Percentiles rank a stretch among this genome's conserved stretches.
Conservation (phyloP, 2,797 vertebrate genomes). For the Coendou prehensilis region DNA sequence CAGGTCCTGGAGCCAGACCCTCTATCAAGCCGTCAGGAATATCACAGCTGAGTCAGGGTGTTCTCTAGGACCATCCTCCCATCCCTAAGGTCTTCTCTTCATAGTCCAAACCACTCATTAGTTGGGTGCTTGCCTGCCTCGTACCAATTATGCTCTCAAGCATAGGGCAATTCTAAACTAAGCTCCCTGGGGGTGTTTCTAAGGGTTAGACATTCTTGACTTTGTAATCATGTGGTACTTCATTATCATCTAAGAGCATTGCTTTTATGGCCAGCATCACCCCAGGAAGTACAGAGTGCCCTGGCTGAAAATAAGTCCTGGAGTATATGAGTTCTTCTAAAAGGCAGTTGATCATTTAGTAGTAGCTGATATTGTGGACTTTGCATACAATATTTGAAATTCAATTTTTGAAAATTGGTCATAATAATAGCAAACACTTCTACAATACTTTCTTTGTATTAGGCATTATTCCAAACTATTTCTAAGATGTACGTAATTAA, state of each 20-base stretch:
- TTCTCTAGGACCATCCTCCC: not conserved
- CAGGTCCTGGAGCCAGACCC: not conserved
- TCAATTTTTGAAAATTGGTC: not conserved
- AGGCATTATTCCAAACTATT: not conserved
- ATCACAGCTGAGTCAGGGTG: not conserved
- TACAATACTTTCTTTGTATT: not conserved
- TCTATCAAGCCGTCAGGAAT: slow-evolving; percentile 53
- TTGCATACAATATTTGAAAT: slow-evolving; percentile 45
- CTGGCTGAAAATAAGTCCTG: not conserved
- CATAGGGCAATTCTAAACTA: slow-evolving; percentile 4
- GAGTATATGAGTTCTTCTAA: not conserved
- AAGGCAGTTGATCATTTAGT: not conserved
- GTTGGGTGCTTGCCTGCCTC: not conserved
- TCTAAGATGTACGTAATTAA: not conserved
- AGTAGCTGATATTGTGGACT: slow-evolving; percentile 17
- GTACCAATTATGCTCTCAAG: not conserved
- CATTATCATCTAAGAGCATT: not conserved
- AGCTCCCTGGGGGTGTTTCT: slow-evolving; percentile 2
- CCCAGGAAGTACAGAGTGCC: not conserved
- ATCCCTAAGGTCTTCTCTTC: not conserved
- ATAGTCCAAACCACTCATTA: not conserved
- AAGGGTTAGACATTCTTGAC: slow-evolving; percentile 24
- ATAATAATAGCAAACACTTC: not conserved
- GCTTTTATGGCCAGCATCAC: slow-evolving; percentile 21
- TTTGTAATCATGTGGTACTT: not conserved